Evolutionary conservation across 2,888 invertebrate species (phyloP).

Genomic region (Subacronicta megacephala): DNA sequence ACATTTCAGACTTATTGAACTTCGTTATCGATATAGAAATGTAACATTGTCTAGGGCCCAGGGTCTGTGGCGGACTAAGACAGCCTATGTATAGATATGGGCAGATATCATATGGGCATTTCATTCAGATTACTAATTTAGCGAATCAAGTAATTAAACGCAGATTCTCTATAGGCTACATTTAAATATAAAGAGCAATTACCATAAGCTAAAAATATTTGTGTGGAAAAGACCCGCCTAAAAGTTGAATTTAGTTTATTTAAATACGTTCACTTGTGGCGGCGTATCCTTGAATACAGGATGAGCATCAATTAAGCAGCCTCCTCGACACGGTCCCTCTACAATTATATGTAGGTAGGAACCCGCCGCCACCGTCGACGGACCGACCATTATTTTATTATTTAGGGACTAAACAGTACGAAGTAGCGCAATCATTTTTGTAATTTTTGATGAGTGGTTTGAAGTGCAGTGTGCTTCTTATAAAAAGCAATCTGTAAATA

Average conservation of each 20-base stretch:
- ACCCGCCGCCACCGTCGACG: slow-evolving; percentile 28
- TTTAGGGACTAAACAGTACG: slow-evolving; percentile 47
- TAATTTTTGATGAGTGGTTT: slow-evolving; percentile 24
- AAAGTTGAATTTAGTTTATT: slow-evolving; percentile 54
- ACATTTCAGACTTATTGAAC: no score
- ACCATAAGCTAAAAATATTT: slow-evolving; percentile 37
- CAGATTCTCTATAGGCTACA: not conserved
- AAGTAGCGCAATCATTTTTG: slow-evolving; percentile 28
- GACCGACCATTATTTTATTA: slow-evolving; percentile 54
- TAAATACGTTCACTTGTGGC: slow-evolving; percentile 74
- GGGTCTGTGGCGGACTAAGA: no score
- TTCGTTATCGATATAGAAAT: no score
- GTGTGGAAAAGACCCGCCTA: slow-evolving; percentile 37
- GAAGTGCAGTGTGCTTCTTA: slow-evolving; percentile 17
- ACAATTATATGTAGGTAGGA: slow-evolving; percentile 50
- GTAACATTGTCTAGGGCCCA: no score
- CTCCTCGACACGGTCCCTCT: slow-evolving; percentile 63
- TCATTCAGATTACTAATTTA: no score
- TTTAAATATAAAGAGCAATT: slow-evolving; percentile 26
- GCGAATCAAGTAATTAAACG: no score
- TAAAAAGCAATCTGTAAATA: slow-evolving; percentile 3
- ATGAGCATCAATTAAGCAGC: slow-evolving; percentile 80
- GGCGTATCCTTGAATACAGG: slow-evolving; percentile 78
- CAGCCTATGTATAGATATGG: no score
- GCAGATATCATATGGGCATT: no score